Conservation (phyloP, 2,113 vertebrate genomes). For the Strix uralensis region DNA sequence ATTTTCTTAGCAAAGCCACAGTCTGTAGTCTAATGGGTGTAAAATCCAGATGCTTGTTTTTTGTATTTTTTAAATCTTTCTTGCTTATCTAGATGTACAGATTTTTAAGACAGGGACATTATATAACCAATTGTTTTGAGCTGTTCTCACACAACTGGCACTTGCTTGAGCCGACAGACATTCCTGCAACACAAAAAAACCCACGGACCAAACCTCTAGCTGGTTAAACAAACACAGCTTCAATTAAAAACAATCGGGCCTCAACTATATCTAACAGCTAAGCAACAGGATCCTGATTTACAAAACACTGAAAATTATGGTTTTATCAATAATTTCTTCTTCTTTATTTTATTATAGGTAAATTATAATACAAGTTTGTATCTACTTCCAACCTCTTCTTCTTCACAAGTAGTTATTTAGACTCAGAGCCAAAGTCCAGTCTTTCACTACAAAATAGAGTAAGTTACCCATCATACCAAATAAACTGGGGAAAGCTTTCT, state of each 20-base stretch:
- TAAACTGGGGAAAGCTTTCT: not conserved
- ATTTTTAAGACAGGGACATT: slow-evolving; percentile 14
- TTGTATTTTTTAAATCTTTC: not conserved
- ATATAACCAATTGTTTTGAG: slow-evolving; percentile 37
- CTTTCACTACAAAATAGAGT: not conserved
- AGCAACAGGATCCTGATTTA: not conserved
- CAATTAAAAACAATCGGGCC: not conserved
- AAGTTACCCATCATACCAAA: not conserved
- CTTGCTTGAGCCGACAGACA: not conserved
- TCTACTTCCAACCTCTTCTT: not conserved
- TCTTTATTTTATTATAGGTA: not conserved
- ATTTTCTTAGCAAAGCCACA: not conserved
- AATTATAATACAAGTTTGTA: not conserved
- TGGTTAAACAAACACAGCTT: not conserved
- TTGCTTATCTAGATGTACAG: slow-evolving; percentile 42
- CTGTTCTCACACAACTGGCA: slow-evolving; percentile 19
- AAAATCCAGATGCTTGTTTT: slow-evolving; percentile 7
- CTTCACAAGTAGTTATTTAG: not conserved
- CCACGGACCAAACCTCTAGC: not conserved
- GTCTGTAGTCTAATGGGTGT: not conserved
- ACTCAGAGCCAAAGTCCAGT: not conserved
- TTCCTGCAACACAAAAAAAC: not conserved
- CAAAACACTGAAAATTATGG: not conserved
- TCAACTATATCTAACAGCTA: not conserved
- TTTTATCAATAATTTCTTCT: not conserved